These are phyloP conservation scores for Lepisosteus oculatus DNA, from an alignment of 2,113 vertebrate genomes.

Conservation along the genomic window DNA sequence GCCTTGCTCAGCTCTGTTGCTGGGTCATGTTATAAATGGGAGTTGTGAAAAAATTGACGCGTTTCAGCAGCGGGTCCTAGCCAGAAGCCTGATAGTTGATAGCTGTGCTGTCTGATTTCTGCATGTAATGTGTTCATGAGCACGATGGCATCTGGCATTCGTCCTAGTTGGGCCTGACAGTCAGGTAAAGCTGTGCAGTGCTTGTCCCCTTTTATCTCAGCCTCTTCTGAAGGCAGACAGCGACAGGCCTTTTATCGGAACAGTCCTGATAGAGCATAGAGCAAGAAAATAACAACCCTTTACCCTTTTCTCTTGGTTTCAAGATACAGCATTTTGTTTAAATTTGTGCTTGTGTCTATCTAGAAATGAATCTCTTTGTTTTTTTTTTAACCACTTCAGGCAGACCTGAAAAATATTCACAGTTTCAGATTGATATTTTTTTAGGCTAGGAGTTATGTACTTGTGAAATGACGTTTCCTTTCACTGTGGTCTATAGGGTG, in stretches of 20 bases:
- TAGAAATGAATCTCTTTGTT: no score
- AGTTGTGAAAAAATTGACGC: background rate
- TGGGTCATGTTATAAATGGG: background rate
- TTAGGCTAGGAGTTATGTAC: no score
- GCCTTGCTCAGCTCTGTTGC: background rate
- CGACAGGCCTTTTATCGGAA: background rate
- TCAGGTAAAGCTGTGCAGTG: slow-evolving; percentile 13
- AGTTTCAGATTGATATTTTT: no score
- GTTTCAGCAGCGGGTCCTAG: background rate
- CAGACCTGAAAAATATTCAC: no score
- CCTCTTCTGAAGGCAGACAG: background rate
- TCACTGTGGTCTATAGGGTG: no score
- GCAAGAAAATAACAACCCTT: no score
- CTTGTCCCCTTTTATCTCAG: slow-evolving; percentile 16
- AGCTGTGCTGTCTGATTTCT: slow-evolving; percentile 1
- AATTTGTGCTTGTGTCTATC: no score
- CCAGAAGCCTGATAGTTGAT: background rate
- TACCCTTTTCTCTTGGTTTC: no score
- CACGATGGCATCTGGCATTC: background rate
- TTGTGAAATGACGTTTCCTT: no score
- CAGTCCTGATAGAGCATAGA: no score
- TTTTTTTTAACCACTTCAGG: no score
- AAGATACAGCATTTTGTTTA: no score
- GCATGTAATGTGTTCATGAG: background rate
- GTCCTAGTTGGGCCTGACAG: background rate